These are phyloP conservation scores for Neodiprion lecontei DNA, from an alignment of 1,140 invertebrate genomes.

Conservation along the genomic window DNA sequence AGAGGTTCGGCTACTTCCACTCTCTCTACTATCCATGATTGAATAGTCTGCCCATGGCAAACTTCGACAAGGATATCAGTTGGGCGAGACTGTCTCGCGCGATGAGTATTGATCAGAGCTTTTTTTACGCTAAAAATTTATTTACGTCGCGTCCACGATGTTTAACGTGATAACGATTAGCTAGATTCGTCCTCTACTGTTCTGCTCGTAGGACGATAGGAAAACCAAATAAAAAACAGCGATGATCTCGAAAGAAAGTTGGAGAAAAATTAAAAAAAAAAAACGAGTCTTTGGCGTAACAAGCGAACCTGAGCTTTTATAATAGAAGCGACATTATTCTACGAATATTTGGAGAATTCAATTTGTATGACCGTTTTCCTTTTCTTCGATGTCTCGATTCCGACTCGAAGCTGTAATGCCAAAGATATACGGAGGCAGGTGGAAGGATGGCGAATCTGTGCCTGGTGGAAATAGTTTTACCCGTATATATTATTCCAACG, in stretches of 20 bases:
- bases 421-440: not conserved
- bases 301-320: not conserved
- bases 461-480: not conserved
- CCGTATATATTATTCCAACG: not conserved
- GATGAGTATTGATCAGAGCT: too few relatives aligned
- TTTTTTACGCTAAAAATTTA: too few relatives aligned
- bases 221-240: not conserved
- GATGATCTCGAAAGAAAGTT: not conserved
- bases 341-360: not conserved
- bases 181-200: too few relatives aligned
- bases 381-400: not conserved
- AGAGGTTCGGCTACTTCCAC: too few relatives aligned
- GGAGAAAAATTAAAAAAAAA: not conserved
- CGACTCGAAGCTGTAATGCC: not conserved
- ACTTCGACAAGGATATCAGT: too few relatives aligned
- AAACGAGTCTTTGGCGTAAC: too few relatives aligned
- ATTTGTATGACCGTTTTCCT: not conserved
- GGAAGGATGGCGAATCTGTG: not conserved
- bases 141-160: too few relatives aligned
- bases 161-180: too few relatives aligned
- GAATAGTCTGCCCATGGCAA: too few relatives aligned
- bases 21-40: too few relatives aligned
- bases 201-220: too few relatives aligned
- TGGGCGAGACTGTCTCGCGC: too few relatives aligned
- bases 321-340: not conserved